Evolutionary conservation across 2,797 vertebrate species (phyloP), one percentile per base, ranked within the genome.

Genomic region (Bucorvus abyssinicus): DNA sequence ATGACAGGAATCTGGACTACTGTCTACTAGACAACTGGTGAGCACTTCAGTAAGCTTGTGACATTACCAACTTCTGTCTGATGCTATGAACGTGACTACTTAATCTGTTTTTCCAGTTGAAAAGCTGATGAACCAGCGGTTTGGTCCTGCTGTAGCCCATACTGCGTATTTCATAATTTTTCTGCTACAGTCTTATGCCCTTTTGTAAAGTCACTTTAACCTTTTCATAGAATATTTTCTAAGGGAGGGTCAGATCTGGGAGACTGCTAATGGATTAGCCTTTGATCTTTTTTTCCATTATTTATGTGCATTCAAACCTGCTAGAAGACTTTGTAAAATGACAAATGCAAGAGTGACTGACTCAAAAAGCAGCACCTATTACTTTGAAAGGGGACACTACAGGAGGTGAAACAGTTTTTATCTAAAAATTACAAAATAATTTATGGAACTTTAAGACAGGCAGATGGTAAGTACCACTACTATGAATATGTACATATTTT

Each of bases 281-380:
- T 96, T 89, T 95, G 90, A 93, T 90, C 95, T 83, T 76, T 84
- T 64, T 56, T 61, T 49, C n/a, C 75, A 30, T 89, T 71, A 74
- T 36, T 70, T 64, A 73, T 0, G 0, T 27, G 40, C 29, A 52
- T 55, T 81, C 50, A 77, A 89, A 32, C 29, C 47, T 80, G 29
- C 12, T 45, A 77, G 71, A 57, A 80, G 65, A 77, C 38, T 68
- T 71, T 83, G 52, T 80, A 40, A 83, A 96, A 92, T 34, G 57
- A 59, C 68, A 87, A 69, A 68, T 11, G 5, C 50, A 87, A 70
- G 56, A 80, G 27, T 24, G n/a, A 69, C 21, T 38, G 68, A 87
- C 29, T 70, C 68, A 90, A 60, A 32, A 56, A 89, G 68, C 64
- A 89, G 60, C 6, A 67, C 36, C 61, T 49, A 26, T 27, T 57